Percentiles rank a stretch among this genome's conserved stretches.
These are phyloP conservation scores for Ibycter americanus DNA, from an alignment of 2,797 vertebrate species.

Conservation along the genomic window DNA sequence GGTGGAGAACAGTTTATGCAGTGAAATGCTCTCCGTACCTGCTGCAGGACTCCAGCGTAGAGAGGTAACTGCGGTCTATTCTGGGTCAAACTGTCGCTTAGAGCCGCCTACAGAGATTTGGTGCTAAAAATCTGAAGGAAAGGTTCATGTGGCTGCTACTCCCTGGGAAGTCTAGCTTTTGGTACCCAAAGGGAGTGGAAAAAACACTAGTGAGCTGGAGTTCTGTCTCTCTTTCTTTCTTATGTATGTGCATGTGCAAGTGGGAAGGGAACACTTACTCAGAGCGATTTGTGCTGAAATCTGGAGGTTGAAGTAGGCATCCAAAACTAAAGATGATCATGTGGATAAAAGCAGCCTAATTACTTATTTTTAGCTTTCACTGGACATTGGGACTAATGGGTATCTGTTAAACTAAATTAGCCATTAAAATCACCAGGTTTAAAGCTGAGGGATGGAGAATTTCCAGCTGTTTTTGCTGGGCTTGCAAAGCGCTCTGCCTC, in stretches of 20 bases:
- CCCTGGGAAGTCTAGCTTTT: neutral
- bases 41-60: neutral
- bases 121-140: neutral
- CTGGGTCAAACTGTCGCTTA: fast-evolving
- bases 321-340: fast-evolving
- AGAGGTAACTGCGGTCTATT: neutral
- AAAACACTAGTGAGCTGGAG: neutral
- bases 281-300: fast-evolving
- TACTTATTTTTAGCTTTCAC: neutral
- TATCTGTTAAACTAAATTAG: neutral
- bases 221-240: neutral
- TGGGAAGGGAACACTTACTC: fast-evolving
- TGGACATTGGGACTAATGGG: neutral
- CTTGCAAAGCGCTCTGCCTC: neutral
- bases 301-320: neutral
- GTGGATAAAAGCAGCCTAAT: neutral
- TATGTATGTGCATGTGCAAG: neutral
- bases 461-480: neutral
- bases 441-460: neutral
- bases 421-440: neutral
- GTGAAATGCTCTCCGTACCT: constrained; percentile 77
- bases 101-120: fast-evolving
- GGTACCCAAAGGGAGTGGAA: neutral
- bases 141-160: neutral
- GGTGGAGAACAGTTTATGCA: constrained; percentile 78